Evolutionary conservation across 2,113 vertebrate species (phyloP), one percentile per base, ranked within the genome.

Genomic region (Erinaceus europaeus): DNA sequence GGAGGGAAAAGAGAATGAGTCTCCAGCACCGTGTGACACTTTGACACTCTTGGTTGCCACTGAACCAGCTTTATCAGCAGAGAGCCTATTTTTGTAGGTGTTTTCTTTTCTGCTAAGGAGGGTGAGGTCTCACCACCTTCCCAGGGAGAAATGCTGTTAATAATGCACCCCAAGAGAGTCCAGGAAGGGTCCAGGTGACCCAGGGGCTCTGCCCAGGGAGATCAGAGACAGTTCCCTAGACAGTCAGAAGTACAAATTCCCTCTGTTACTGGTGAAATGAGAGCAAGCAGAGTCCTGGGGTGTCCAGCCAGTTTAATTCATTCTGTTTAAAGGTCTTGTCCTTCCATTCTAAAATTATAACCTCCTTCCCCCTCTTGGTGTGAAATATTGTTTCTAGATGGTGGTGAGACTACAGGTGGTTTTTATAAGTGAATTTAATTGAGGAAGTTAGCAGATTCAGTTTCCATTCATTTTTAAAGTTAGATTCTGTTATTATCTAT

Each of bases 61-160:
- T n/a, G 36, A 38, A 17, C 57, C 77, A 0, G 2, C 6, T 6
- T 6, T 29, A n/a, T 32, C 40, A 8, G 34, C 84, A 9, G 32
- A 69, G 4, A 72, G 32, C 23, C 86, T 94, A 92, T 94, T 93
- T 94, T 61, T 78, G 32, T 71, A 90, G 61, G 86, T 76, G 90
- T 93, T 79, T 79, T 65, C 34, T 73, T 62, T 50, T 73, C 87
- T 36, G 72, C 53, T 46, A 42, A 62, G 55, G 2, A 44, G 82
- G 59, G 85, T 2, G 4, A 81, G 86, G 42, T 74, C 88, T 68
- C 40, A 88, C 74, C 87, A 10, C 38, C 36, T 0, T 6, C 65
- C 75, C n/a, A 2, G 0, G 18, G 89, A 80, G 40, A 76, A 67
- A 48, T 36, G 79, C 2, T n/a, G 40, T 36, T 86, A 80, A 80